Evolutionary conservation across 2,888 invertebrate genomes (phyloP).

Genomic region (Actias luna): DNA sequence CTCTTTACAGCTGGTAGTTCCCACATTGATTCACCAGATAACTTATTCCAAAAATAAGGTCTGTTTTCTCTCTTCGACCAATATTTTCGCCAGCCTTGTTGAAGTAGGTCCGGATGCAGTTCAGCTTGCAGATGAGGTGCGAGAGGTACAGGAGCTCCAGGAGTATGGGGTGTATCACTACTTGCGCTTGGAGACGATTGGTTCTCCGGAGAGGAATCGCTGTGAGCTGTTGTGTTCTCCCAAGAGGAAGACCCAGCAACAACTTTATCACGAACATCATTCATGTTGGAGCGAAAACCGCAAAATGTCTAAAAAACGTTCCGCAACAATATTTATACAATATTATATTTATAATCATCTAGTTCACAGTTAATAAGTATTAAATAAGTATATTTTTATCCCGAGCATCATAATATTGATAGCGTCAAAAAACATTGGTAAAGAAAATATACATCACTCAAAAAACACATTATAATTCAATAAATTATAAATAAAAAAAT

Average conservation of each 20-base stretch:
- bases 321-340: neutral
- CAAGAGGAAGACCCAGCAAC: constrained; percentile 73
- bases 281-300: constrained; percentile 59
- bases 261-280: constrained; percentile 79
- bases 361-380: constrained; percentile 47
- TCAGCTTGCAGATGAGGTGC: constrained; percentile 74
- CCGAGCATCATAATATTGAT: constrained; percentile 60
- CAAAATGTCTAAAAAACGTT: constrained; percentile 22
- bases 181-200: constrained; percentile 71
- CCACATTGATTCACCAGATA: constrained; percentile 98
- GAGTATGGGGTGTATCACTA: constrained; percentile 80
- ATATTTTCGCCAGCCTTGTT: constrained; percentile 97
- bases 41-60: constrained; percentile 98
- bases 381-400: constrained; percentile 57
- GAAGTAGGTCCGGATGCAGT: constrained; percentile 78
- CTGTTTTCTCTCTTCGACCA: constrained; percentile 98
- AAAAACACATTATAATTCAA: constrained; percentile 42
- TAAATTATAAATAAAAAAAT: constrained; percentile 30
- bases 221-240: constrained; percentile 64
- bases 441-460: constrained; percentile 38
- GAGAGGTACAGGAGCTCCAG: constrained; percentile 80
- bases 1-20: constrained; percentile 93
- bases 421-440: constrained; percentile 55
- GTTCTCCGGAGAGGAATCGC: constrained; percentile 71
- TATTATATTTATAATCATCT: neutral